These are phyloP conservation scores for Tragulus kanchil DNA, from an alignment of 2,113 vertebrate species.

Conservation along the genomic window DNA sequence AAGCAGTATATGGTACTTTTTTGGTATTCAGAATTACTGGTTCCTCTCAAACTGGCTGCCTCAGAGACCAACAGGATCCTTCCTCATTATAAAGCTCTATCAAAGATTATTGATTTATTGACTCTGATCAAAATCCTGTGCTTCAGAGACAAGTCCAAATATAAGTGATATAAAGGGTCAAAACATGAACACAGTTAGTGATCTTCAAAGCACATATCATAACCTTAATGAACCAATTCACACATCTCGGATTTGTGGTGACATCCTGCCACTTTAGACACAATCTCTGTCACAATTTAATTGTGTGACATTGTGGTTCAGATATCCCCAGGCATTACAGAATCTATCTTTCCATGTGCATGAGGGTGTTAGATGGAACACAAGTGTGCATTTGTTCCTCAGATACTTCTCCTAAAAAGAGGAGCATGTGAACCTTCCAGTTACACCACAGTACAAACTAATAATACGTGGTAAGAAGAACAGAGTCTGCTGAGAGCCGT, in stretches of 20 bases:
- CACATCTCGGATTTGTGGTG: neutral
- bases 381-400: neutral
- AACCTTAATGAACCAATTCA: neutral
- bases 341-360: neutral
- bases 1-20: too few relatives aligned
- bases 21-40: neutral
- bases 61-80: neutral
- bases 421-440: neutral
- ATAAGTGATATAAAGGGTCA: neutral
- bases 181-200: neutral
- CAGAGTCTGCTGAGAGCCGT: neutral
- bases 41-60: too few relatives aligned
- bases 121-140: neutral
- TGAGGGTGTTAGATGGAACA: neutral
- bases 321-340: neutral
- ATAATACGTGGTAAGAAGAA: neutral
- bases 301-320: neutral
- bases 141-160: neutral
- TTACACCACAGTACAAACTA: neutral
- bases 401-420: neutral
- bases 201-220: neutral
- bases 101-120: neutral
- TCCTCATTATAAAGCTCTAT: neutral
- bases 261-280: neutral
- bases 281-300: neutral